Percentiles rank a stretch among this genome's conserved stretches.
Conservation (phyloP, 2,113 vertebrate species). For the Crotophaga sulcirostris region DNA sequence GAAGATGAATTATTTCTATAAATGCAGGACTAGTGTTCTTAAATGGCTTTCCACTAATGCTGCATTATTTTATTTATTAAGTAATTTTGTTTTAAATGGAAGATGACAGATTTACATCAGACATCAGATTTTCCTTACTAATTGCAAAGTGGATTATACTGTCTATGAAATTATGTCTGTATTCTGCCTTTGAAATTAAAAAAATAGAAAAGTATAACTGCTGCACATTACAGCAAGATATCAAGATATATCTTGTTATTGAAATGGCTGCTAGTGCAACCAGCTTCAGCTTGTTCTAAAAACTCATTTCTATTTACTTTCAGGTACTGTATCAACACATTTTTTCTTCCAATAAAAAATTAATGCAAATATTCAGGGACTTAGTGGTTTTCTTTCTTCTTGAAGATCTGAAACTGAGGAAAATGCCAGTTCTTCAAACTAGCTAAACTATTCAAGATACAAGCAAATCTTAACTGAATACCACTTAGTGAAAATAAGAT, state of each 20-base stretch:
- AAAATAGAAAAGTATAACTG: background rate
- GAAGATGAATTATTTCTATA: background rate
- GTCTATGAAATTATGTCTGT: background rate
- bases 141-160: background rate
- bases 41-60: background rate
- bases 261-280: background rate
- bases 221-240: background rate
- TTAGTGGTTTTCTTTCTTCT: background rate
- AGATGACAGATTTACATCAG: background rate
- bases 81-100: background rate
- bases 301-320: background rate
- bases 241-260: background rate
- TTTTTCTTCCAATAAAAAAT: background rate
- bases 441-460: background rate
- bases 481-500: background rate
- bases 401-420: background rate
- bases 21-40: background rate
- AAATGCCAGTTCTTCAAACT: background rate
- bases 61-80: conserved; percentile 19
- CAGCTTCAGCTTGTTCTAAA: background rate
- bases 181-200: background rate
- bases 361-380: background rate
- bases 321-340: background rate
- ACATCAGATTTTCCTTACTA: background rate
- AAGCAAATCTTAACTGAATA: background rate